phyloP scores from a whole-genome alignment of 2,113 vertebrate genomes.

The Cacatua alba region DNA sequence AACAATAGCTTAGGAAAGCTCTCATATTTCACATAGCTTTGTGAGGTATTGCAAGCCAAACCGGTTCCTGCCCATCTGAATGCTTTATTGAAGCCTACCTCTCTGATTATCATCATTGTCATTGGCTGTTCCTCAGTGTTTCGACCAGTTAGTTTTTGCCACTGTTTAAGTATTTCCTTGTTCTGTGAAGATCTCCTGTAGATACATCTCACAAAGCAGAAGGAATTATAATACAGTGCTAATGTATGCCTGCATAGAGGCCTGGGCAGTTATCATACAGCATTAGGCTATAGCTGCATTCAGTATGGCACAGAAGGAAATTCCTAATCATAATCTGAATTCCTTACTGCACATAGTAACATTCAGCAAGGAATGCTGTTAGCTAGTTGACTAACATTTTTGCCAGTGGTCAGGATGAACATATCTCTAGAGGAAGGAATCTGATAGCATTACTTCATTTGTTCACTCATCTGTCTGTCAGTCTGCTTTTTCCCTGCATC shows the following conservation, averaged over 20 bases:
- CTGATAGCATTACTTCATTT: neutral
- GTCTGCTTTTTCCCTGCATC: neutral
- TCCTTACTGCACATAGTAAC: neutral
- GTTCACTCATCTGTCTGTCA: neutral
- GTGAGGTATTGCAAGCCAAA: slow-evolving; percentile 4
- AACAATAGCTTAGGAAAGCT: neutral
- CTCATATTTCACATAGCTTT: slow-evolving; percentile 25
- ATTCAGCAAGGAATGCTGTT: neutral
- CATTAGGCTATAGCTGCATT: neutral
- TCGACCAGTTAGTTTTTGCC: neutral
- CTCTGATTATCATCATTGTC: neutral
- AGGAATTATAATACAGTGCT: neutral
- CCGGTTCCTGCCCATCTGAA: neutral
- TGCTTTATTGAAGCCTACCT: neutral
- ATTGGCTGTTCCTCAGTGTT: neutral
- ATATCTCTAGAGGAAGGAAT: neutral
- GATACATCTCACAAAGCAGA: neutral
- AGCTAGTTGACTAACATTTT: neutral
- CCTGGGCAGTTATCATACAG: neutral
- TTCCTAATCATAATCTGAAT: neutral
- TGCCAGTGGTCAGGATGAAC: neutral
- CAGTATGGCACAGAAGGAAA: neutral
- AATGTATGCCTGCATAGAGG: neutral
- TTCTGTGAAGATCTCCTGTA: neutral
- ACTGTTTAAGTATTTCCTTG: neutral